These are phyloP conservation scores for Branchinecta sandiegonensis DNA, from an alignment of 2,888 invertebrate genomes.

Conservation along the genomic window DNA sequence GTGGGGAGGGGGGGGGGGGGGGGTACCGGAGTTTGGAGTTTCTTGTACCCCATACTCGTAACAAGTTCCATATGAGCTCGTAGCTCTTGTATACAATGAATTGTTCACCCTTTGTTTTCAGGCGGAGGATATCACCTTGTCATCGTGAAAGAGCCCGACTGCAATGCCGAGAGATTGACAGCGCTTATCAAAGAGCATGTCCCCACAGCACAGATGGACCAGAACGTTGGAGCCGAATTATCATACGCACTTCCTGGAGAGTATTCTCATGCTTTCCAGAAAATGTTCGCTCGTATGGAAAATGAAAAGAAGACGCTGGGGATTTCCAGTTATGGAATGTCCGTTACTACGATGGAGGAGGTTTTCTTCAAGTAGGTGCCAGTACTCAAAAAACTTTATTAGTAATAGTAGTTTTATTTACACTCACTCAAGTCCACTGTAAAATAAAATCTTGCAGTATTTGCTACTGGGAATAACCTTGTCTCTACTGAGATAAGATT, in stretches of 20 bases:
- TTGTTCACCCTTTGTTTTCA: not conserved
- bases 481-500: no score
- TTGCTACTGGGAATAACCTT: no score
- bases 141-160: constrained; percentile 17
- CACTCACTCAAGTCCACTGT: no score
- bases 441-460: no score
- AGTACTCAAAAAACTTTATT: not conserved
- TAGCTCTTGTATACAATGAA: not conserved
- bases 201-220: constrained; percentile 31
- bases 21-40: no score
- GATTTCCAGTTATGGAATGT: constrained; percentile 42
- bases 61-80: no score
- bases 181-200: constrained; percentile 34
- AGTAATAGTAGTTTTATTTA: no score
- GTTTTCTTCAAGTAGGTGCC: constrained; percentile 40
- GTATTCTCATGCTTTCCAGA: constrained; percentile 28
- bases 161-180: constrained; percentile 27
- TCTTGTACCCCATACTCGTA: no score
- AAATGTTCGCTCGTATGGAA: constrained; percentile 35
- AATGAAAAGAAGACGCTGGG: constrained; percentile 32
- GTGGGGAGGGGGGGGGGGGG: no score
- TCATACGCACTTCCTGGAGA: constrained; percentile 30
- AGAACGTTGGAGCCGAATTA: constrained; percentile 21
- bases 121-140: constrained; percentile 1
- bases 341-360: constrained; percentile 47